These are phyloP conservation scores for Pachypsylla venusta DNA, from an alignment of 1,140 invertebrate genomes.

Conservation along the genomic window DNA sequence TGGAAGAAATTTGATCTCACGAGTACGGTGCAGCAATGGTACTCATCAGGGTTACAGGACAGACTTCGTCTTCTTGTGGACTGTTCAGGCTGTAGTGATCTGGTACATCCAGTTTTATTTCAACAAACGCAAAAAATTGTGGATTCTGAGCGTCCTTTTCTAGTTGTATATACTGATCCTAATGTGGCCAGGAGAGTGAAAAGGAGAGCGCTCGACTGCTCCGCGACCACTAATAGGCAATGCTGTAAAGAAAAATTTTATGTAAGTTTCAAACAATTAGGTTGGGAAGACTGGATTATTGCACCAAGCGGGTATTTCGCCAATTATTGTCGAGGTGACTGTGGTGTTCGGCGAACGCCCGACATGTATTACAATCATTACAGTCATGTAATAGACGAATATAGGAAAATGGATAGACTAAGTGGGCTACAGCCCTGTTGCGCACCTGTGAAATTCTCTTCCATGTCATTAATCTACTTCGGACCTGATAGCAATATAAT, in stretches of 20 bases:
- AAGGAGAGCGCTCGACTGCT: constrained; percentile 66
- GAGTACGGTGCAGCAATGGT: constrained; percentile 55
- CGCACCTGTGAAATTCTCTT: constrained; percentile 81
- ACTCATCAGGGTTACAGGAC: constrained; percentile 35
- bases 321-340: constrained; percentile 87
- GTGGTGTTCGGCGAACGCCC: constrained; percentile 55
- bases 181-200: constrained; percentile 42
- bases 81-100: constrained; percentile 64
- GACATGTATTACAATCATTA: constrained; percentile 74
- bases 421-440: constrained; percentile 76
- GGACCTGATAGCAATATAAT: constrained; percentile 80
- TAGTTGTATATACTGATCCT: constrained; percentile 64
- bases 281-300: constrained; percentile 93
- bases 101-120: constrained; percentile 37
- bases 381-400: constrained; percentile 78
- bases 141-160: constrained; percentile 58
- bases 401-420: constrained; percentile 55
- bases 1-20: constrained; percentile 82
- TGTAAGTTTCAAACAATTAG: constrained; percentile 75
- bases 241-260: constrained; percentile 86
- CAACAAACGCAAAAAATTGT: constrained; percentile 18
- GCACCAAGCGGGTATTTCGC: constrained; percentile 72
- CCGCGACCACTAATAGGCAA: constrained; percentile 51
- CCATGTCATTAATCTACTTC: constrained; percentile 87
- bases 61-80: constrained; percentile 63